Evolutionary conservation across 2,888 invertebrate genomes (phyloP).

Genomic region (Polymixis flavicincta): DNA sequence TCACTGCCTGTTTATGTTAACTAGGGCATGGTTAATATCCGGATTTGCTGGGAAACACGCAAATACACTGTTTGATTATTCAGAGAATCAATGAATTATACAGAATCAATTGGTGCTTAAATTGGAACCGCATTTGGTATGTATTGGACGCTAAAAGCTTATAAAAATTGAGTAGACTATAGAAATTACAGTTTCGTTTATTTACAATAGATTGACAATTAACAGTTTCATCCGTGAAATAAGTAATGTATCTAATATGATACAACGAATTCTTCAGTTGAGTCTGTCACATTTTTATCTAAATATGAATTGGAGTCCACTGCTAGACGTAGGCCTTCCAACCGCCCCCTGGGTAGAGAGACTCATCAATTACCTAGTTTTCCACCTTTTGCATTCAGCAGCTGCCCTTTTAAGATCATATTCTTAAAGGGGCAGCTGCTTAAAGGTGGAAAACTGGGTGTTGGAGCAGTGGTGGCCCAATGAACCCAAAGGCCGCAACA

Average conservation of each 20-base stretch:
- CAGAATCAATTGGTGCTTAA: conserved; percentile 37
- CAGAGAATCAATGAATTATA: conserved; percentile 7
- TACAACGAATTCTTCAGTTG: not conserved
- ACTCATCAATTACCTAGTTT: too few species aligned
- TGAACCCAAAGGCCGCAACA: too few species aligned
- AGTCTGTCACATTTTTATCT: not conserved
- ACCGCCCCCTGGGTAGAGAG: too few species aligned
- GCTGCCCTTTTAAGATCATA: too few species aligned
- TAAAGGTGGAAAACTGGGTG: too few species aligned
- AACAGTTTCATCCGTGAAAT: not conserved
- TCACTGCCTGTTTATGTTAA: conserved; percentile 51
- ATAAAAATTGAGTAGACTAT: not conserved
- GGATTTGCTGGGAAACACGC: conserved; percentile 16
- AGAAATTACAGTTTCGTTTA: not conserved
- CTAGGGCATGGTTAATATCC: conserved; percentile 51
- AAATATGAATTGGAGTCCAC: not conserved
- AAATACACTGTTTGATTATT: conserved; percentile 30
- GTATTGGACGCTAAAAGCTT: not conserved
- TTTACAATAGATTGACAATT: not conserved
- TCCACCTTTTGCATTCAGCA: too few species aligned
- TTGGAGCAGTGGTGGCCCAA: too few species aligned
- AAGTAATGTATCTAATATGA: not conserved
- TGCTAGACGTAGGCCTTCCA: not conserved
- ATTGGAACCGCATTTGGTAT: not conserved
- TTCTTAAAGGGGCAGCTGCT: too few species aligned